Percentiles rank a stretch among this genome's conserved stretches.
These are phyloP conservation scores for Eupeodes latifasciatus DNA, from an alignment of 2,888 invertebrate species.

Conservation along the genomic window DNA sequence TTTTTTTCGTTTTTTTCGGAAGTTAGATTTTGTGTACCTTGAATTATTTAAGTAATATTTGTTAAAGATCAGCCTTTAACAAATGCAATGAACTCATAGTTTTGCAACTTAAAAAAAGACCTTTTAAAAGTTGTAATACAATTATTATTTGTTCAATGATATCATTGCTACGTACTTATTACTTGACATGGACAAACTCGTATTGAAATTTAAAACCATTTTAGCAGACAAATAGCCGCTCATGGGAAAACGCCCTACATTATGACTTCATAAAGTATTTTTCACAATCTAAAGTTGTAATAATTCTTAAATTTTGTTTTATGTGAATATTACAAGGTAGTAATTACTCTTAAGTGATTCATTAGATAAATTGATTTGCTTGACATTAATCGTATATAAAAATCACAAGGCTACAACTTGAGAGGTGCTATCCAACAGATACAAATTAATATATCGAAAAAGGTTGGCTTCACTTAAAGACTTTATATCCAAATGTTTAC, in stretches of 20 bases:
- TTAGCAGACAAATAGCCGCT: not conserved
- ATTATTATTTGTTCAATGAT: not conserved
- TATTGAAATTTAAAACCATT: not conserved
- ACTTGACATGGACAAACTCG: not conserved
- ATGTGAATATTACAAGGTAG: constrained; percentile 39
- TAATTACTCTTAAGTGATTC: constrained; percentile 61
- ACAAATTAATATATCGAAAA: constrained; percentile 15
- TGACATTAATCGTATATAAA: constrained; percentile 41
- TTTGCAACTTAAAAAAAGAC: not conserved
- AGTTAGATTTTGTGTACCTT: not conserved
- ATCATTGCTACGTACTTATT: not conserved
- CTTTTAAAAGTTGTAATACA: not conserved
- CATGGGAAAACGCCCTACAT: constrained; percentile 27
- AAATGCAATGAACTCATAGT: not conserved
- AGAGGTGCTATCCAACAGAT: constrained; percentile 7
- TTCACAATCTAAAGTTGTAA: constrained; percentile 9
- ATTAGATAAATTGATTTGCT: constrained; percentile 58
- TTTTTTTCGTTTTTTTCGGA: not conserved
- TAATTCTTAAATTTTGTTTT: constrained; percentile 22
- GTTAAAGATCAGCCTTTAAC: not conserved
- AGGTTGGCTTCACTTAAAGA: constrained; percentile 46
- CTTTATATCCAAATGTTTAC: constrained; percentile 30
- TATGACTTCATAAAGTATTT: constrained; percentile 44
- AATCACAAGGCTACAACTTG: constrained; percentile 49
- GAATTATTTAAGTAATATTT: not conserved